Base-by-base conservation (phyloP, 2,888 invertebrate genomes). In the Lottia gigantea region DNA sequence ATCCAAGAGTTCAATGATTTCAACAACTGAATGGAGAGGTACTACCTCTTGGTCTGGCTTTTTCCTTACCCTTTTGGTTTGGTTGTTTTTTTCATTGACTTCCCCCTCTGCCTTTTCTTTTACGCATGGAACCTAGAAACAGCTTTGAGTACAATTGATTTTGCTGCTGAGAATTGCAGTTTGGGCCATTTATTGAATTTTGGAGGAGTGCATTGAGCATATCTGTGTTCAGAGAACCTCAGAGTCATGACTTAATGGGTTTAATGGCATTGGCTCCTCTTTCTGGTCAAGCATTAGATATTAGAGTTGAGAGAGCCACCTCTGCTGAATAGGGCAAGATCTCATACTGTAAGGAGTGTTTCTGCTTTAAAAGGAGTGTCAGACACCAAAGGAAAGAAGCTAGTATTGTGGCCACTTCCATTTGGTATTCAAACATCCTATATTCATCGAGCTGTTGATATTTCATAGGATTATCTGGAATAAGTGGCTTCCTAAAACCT, bases 251-350 rank as follows among this genome's bases (percentile, higher is more conserved):
- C 45, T 74, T 73, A 1, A 74, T 47, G 1, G 40, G 49, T 62
- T 77, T 77, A 16, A 78, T 49, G 0, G 74, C 65, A 70, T 76
- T 76, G n/a, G 75, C 74, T 4, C 74, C 78, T 68, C 75, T 74
- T 31, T 78, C 75, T 61, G 76, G 75, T 75, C 78, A 78, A 14
- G 78, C 75, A 71, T 78, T 78, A 2, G 75, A 67, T 0, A 76
- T 72, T 12, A 76, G 76, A 3, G 76, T 31, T 31, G 71, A 73
- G 2, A 67, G 64, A 31, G 71, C 68, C 6, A 72, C 71, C 62
- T 74, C 75, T 25, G 73, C 71, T 15, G 75, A 45, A 61, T 55
- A 62, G 0, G 23, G 19, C 0, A 75, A 62, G 31, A 31, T 6
- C 31, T 31, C 31, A 31, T 31, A 31, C 6, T 31, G 31, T 6